Percentiles rank a stretch among this genome's conserved stretches.
Conservation (phyloP, 2,797 vertebrate species). For the Natrix natrix region DNA sequence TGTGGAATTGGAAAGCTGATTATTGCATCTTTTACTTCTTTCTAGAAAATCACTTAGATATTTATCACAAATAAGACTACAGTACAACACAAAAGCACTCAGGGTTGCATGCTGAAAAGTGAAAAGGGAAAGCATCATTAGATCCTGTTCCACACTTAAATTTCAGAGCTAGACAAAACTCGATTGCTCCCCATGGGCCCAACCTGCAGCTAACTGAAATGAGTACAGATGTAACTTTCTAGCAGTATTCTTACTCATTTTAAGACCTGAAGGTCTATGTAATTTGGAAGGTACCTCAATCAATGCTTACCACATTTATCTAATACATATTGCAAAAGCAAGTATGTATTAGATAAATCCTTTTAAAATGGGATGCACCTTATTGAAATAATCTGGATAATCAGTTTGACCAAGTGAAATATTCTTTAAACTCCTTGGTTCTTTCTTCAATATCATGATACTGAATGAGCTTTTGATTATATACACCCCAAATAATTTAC, state of each 20-base stretch:
- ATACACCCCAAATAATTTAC: not conserved
- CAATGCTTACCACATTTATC: not conserved
- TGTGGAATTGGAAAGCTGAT: not conserved
- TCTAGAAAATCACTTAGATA: not conserved
- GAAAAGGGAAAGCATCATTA: conserved; percentile 53
- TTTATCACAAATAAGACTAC: not conserved
- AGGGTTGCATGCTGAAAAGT: conserved; percentile 16
- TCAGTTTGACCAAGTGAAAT: not conserved
- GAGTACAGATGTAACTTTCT: conserved; percentile 48
- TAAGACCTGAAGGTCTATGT: not conserved
- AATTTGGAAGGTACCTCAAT: not conserved
- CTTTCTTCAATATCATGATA: not conserved
- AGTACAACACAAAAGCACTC: not conserved
- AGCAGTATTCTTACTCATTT: conserved; percentile 37
- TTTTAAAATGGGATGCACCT: not conserved
- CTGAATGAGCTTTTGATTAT: not conserved
- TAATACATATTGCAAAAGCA: not conserved
- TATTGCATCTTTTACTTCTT: not conserved
- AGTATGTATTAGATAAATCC: no score
- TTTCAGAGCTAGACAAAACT: conserved; percentile 44
- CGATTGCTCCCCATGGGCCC: conserved; percentile 10
- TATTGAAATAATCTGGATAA: not conserved
- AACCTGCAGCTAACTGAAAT: conserved; percentile 50
- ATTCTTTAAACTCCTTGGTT: not conserved
- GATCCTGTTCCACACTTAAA: conserved; percentile 42